Percentiles rank a stretch among this genome's conserved stretches.
Conservation (phyloP, 1,140 invertebrate species). For the Pseudoatta argentina region DNA sequence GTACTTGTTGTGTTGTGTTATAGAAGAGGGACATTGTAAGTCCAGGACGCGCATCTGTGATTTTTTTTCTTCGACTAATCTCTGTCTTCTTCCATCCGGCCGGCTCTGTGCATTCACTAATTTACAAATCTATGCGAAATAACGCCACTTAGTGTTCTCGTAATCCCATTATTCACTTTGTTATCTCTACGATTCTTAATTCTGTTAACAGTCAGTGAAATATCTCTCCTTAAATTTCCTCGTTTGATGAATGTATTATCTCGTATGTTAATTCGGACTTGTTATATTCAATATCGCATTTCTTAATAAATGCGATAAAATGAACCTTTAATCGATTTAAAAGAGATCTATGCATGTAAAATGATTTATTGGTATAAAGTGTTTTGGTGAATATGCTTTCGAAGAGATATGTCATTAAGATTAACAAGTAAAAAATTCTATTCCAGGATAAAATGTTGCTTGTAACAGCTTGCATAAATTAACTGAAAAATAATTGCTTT, state of each 20-base stretch:
- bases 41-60: background rate
- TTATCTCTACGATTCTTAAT: background rate
- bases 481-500: background rate
- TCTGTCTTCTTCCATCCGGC: background rate
- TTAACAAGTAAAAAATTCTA: background rate
- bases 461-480: background rate
- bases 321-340: background rate
- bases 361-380: background rate
- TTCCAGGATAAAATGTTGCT: background rate
- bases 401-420: background rate
- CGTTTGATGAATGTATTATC: background rate
- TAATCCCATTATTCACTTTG: background rate
- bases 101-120: background rate
- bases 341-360: background rate
- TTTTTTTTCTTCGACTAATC: background rate
- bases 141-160: slow-evolving; percentile 16
- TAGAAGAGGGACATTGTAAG: background rate
- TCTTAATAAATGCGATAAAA: background rate
- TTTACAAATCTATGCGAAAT: slow-evolving; percentile 37
- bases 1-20: background rate
- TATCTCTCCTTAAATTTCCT: slow-evolving; percentile 11
- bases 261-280: background rate
- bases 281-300: background rate
- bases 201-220: slow-evolving; percentile 11
- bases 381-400: background rate